phyloP scores from a whole-genome alignment of 1,140 invertebrate genomes.

The Trinorchestia longiramus region DNA sequence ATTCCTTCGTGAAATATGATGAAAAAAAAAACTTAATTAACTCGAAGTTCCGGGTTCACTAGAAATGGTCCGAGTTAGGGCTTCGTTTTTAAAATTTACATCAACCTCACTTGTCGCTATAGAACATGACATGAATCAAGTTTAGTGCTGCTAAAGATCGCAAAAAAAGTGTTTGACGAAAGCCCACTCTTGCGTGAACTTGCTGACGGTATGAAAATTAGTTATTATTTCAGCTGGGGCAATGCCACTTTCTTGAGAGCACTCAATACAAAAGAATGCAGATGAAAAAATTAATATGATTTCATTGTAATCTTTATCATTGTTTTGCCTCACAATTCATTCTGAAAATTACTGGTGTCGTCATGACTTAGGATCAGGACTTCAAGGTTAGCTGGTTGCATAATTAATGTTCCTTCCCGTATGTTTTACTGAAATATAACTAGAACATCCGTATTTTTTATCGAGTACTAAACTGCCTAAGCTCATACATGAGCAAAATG shows the following conservation, averaged over 20 bases:
- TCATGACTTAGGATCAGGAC: not conserved
- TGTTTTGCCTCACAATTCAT: not conserved
- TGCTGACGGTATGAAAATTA: not conserved
- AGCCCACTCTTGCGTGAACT: not conserved
- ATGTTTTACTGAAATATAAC: not conserved
- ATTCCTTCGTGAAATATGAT: conserved; percentile 18
- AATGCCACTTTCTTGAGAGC: not conserved
- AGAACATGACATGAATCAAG: not conserved
- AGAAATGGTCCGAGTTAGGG: not conserved
- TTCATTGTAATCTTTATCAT: not conserved
- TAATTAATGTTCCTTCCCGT: not conserved
- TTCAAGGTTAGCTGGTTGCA: not conserved
- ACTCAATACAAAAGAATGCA: not conserved
- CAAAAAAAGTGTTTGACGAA: not conserved
- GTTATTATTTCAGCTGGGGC: not conserved
- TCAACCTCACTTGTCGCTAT: not conserved
- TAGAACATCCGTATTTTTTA: not conserved
- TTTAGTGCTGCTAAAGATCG: not conserved
- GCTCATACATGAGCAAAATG: not conserved
- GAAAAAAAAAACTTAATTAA: not conserved
- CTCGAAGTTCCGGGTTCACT: not conserved
- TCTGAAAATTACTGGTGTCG: not conserved
- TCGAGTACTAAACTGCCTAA: not conserved
- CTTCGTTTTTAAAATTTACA: not conserved
- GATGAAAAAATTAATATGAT: not conserved